Evolutionary conservation across 2,888 invertebrate genomes (phyloP), one percentile per base, ranked within the genome.

Genomic region (Entomobrya multifasciata): DNA sequence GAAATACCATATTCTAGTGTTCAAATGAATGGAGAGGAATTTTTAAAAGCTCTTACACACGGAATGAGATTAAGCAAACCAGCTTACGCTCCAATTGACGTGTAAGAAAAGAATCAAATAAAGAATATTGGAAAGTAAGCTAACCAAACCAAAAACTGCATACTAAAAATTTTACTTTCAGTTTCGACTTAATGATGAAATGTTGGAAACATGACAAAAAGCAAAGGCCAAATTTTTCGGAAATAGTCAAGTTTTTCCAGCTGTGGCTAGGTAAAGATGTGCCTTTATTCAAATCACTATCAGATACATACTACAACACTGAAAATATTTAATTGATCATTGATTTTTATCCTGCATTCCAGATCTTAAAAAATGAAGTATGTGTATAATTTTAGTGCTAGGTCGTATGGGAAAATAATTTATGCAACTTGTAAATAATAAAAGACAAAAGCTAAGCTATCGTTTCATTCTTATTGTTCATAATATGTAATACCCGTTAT

Each of bases 51-150:
- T 1, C 57, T 89, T 3, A 79, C 65, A 15, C 72, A 79, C 49
- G 88, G 87, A 41, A 89, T 87, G 87, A 62, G 88, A 62, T 49
- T 89, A 27, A 79, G 25, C 11, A 80, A 80, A 76, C 88, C 88
- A 5, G 49, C 65, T 3, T 62, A 82, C 67, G 84, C 85, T 30
- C 62, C 88, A 52, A 8, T 30, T 17, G 85, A 88, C 5, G 60
- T 88, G 88, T 88, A 82, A 76, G 52, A 47, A 47, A 36, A 30
- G 30, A 30, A 17, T 41, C 30, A 20, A 41, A 30, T 15, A 5
- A n/a, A 20, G 20, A n/a, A n/a, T n/a, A n/a, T n/a, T n/a, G n/a
- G n/a, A n/a, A n/a, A n/a, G n/a, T n/a, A n/a, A n/a, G n/a, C n/a
- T n/a, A n/a, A n/a, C n/a, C n/a, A n/a, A n/a, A n/a, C n/a, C n/a